Percentiles rank a stretch among this genome's conserved stretches.
phyloP scores from a whole-genome alignment of 2,888 invertebrate genomes.

The Drosophila robusta region DNA sequence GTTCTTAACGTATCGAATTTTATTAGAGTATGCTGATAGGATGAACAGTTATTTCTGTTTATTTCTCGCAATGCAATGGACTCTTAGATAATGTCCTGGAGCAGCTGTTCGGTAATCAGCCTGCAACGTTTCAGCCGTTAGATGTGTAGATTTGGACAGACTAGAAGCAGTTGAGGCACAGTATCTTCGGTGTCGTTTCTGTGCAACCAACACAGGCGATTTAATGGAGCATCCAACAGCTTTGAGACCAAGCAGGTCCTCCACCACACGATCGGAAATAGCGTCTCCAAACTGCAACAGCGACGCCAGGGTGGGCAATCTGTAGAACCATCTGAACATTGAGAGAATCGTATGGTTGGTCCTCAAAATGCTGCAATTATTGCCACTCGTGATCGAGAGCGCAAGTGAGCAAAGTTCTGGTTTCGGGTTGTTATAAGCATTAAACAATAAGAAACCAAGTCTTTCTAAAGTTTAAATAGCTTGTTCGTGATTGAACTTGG shows the following conservation, averaged over 20 bases:
- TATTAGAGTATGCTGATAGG: too few species aligned
- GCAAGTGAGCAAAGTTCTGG: background rate
- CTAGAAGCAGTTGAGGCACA: background rate
- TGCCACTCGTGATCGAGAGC: background rate
- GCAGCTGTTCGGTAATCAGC: background rate
- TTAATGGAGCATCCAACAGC: background rate
- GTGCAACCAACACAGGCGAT: background rate
- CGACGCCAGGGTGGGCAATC: background rate
- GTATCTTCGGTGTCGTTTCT: background rate
- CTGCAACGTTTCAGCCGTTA: background rate
- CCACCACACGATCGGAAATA: background rate
- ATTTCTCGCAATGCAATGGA: background rate
- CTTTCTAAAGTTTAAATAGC: too few species aligned
- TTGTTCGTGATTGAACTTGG: too few species aligned
- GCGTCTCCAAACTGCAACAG: background rate
- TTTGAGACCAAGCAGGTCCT: background rate
- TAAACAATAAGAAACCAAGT: too few species aligned
- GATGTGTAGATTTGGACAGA: background rate
- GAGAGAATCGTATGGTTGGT: conserved; percentile 6
- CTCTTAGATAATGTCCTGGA: background rate
- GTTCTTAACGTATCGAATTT: too few species aligned
- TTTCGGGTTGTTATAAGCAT: too few species aligned
- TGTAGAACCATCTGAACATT: background rate
- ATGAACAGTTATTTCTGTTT: too few species aligned
- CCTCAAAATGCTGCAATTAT: conserved; percentile 1